Percentiles rank a stretch among this genome's conserved stretches.
These are phyloP conservation scores for Fulmarus glacialis DNA, from an alignment of 2,113 vertebrate genomes.

Conservation along the genomic window DNA sequence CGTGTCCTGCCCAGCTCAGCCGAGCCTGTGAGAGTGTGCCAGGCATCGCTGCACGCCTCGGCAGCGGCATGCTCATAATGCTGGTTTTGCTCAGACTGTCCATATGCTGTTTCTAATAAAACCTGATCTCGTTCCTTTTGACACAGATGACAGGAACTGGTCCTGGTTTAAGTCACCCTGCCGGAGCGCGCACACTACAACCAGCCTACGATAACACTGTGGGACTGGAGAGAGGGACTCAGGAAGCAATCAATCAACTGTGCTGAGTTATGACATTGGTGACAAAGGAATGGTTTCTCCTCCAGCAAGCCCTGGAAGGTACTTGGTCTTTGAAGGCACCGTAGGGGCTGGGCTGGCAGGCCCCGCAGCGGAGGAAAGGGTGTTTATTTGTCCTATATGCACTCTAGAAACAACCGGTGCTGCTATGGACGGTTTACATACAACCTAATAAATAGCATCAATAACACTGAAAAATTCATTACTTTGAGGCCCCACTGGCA, in stretches of 20 bases:
- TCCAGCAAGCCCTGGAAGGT: constrained; percentile 17
- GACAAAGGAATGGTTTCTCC: constrained; percentile 55
- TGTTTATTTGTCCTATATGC: constrained; percentile 39
- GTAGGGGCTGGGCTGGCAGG: neutral
- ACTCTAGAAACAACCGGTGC: neutral
- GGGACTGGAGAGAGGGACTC: neutral
- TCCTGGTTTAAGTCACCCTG: constrained; percentile 63
- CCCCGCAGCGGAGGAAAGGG: fast-evolving
- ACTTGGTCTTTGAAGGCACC: neutral
- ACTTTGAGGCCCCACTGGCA: neutral
- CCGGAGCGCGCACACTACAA: neutral
- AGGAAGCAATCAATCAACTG: constrained; percentile 64
- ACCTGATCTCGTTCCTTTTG: neutral
- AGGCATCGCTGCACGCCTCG: fast-evolving
- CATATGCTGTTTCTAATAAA: constrained; percentile 52
- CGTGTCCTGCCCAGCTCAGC: neutral
- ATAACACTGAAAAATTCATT: neutral
- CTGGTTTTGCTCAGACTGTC: constrained; percentile 21
- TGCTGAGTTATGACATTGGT: constrained; percentile 54
- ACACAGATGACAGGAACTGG: neutral
- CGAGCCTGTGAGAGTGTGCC: neutral
- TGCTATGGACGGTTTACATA: neutral
- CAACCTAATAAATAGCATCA: neutral
- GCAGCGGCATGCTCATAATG: neutral
- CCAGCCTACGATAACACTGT: neutral